phyloP scores from a whole-genome alignment of 2,888 invertebrate genomes.

The Penaeus monodon region DNA sequence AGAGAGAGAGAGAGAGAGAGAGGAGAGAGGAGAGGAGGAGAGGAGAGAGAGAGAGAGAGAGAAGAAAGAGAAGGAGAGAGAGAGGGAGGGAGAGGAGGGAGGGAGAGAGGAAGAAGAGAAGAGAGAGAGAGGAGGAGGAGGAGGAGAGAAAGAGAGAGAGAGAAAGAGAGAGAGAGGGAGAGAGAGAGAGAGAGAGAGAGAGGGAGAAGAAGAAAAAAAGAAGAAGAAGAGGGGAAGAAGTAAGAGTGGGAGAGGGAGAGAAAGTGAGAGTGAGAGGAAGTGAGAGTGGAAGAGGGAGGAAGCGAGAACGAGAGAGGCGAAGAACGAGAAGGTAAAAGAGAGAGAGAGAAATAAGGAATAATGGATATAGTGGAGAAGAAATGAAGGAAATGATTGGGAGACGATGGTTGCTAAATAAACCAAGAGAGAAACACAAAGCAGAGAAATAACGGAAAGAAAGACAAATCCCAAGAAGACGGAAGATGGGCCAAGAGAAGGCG shows the following conservation, averaged over 20 bases:
- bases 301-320: background rate
- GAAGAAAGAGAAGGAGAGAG: background rate
- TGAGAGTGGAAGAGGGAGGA: background rate
- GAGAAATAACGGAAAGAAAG: background rate
- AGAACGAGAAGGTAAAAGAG: background rate
- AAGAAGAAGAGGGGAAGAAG: background rate
- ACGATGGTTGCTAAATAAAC: background rate
- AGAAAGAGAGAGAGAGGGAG: no score
- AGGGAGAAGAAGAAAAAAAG: background rate
- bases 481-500: background rate
- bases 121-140: background rate
- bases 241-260: no score
- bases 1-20: background rate
- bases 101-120: background rate
- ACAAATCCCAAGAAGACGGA: background rate
- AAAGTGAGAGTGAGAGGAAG: background rate
- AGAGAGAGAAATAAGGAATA: background rate
- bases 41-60: background rate
- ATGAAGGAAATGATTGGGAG: background rate
- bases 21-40: background rate
- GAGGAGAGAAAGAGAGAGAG: no score
- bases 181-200: background rate
- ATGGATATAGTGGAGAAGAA: background rate
- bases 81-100: background rate
- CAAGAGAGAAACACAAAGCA: background rate